A percentile compares a stretch with the other conserved stretches of the same genome.
These are phyloP conservation scores for Scolopax rusticola DNA, from an alignment of 2,797 vertebrate genomes.

Conservation along the genomic window DNA sequence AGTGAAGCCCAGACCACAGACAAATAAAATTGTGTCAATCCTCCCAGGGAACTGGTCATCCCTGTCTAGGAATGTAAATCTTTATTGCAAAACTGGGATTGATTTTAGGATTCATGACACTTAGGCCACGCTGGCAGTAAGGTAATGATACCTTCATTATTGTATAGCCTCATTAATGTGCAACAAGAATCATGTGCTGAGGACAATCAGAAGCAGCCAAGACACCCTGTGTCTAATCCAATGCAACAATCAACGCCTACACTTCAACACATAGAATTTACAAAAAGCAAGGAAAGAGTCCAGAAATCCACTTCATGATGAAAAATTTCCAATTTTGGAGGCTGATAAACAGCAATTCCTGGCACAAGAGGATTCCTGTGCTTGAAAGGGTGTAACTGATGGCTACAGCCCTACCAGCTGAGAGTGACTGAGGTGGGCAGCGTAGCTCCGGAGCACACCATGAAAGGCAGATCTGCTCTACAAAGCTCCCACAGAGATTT, in stretches of 20 bases:
- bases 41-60: neutral
- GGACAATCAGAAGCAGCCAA: neutral
- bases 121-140: neutral
- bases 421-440: neutral
- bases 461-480: neutral
- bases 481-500: slow-evolving; percentile 13
- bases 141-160: neutral
- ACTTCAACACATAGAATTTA: neutral
- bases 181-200: neutral
- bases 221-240: neutral
- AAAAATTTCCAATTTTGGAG: neutral
- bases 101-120: neutral
- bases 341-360: neutral
- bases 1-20: neutral
- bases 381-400: neutral
- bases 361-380: neutral
- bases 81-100: neutral
- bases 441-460: neutral
- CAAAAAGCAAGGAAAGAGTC: neutral
- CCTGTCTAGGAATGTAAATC: neutral
- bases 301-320: neutral
- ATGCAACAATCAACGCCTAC: neutral
- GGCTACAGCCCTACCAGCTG: neutral
- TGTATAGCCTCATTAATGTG: neutral
- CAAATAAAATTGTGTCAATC: neutral